Percentiles rank a stretch among this genome's conserved stretches.
Conservation (phyloP, 1,140 invertebrate genomes). For the Lepidostoma basale region DNA sequence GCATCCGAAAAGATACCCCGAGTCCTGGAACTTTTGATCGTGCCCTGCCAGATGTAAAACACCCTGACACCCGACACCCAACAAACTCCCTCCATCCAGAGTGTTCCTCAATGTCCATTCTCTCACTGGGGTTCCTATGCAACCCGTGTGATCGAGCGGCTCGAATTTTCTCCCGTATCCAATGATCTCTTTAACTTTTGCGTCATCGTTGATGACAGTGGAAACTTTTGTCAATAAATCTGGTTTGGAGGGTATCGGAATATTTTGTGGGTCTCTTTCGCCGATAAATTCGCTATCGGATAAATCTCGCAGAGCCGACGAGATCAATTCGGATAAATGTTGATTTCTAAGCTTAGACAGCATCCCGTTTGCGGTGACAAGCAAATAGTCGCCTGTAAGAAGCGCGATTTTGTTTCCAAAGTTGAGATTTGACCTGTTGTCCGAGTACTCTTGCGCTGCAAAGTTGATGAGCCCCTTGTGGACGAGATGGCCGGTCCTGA, state of each 20-base stretch:
- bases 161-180: slow-evolving; percentile 38
- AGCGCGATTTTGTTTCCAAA: slow-evolving; percentile 93
- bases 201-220: slow-evolving; percentile 45
- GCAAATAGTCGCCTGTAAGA: slow-evolving; percentile 86
- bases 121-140: slow-evolving; percentile 67
- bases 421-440: slow-evolving; percentile 65
- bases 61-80: slow-evolving; percentile 83
- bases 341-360: slow-evolving; percentile 72
- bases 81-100: slow-evolving; percentile 74
- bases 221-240: slow-evolving; percentile 55
- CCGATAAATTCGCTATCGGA: slow-evolving; percentile 86
- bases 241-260: slow-evolving; percentile 72
- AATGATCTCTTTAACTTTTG: slow-evolving; percentile 51
- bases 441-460: slow-evolving; percentile 57
- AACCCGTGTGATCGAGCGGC: slow-evolving; percentile 57
- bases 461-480: slow-evolving; percentile 88
- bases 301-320: slow-evolving; percentile 78
- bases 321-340: slow-evolving; percentile 84
- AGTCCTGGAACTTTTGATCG: slow-evolving; percentile 64
- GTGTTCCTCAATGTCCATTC: slow-evolving; percentile 87
- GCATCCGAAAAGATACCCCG: slow-evolving; percentile 83
- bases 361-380: slow-evolving; percentile 81
- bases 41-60: slow-evolving; percentile 80
- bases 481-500: slow-evolving; percentile 88
- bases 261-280: slow-evolving; percentile 77